Percentiles rank a stretch among this genome's conserved stretches.
phyloP scores from a whole-genome alignment of 2,797 vertebrate genomes.

The Clarias laeviceps region DNA sequence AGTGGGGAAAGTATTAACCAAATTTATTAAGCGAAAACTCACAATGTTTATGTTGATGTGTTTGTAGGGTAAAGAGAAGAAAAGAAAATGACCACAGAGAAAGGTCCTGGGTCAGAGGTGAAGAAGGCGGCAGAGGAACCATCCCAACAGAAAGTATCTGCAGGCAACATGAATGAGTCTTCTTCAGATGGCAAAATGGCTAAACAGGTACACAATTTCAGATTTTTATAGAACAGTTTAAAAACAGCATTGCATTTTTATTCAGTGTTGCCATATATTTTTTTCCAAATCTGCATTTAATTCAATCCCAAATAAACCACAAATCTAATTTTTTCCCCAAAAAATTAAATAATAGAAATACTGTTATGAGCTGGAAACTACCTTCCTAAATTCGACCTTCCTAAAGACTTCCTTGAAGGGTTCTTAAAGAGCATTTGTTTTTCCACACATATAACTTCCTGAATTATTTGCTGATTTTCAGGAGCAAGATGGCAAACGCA shows the following conservation, averaged over 20 bases:
- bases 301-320: not conserved
- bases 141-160: constrained; percentile 71
- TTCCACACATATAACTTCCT: not conserved
- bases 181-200: constrained; percentile 77
- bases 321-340: no score
- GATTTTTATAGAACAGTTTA: not conserved
- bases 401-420: not conserved
- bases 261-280: not conserved
- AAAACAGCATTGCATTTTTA: not conserved
- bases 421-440: not conserved
- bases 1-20: no score
- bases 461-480: not conserved
- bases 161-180: constrained; percentile 73
- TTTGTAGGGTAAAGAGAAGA: constrained; percentile 72
- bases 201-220: constrained; percentile 75
- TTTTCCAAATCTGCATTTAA: not conserved
- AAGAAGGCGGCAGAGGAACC: constrained; percentile 76
- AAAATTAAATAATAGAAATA: not conserved
- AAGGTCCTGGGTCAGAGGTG: constrained; percentile 75
- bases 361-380: no score
- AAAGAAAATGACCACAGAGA: constrained; percentile 81
- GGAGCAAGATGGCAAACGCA: constrained; percentile 69
- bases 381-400: no score
- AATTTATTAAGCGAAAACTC: not conserved
- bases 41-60: not conserved